Evolutionary conservation across 2,113 vertebrate species (phyloP), one percentile per base, ranked within the genome.

Genomic region (Peucedramus taeniatus): DNA sequence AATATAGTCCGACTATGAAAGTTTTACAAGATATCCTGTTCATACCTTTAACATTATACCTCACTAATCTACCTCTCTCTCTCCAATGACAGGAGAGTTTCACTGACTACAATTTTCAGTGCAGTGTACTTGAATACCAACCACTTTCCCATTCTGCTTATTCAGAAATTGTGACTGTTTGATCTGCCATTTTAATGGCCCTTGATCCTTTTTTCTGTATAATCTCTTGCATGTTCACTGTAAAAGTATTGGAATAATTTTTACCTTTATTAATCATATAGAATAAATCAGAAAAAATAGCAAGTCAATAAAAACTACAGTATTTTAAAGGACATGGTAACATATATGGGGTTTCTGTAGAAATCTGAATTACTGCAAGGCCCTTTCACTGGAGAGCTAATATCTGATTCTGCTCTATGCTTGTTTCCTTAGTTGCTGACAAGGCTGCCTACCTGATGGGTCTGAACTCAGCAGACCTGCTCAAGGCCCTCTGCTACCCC

Each of bases 371-470:
- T 75, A 59, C 26, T 91, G 3, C 11, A 56, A 47, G 30, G 26
- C 28, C 11, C 2, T 7, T 49, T 51, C 49, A 22, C 42, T 44
- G 24, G 17, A 40, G 53, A 80, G 11, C 10, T 60, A 39, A 61
- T 40, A 61, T 23, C 68, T 9, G 2, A 30, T 61, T 11, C 19
- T 65, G 16, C 24, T 77, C 6, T 28, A 3, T 45, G 13, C 26
- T 75, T 86, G 3, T 57, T 66, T 68, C 40, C 37, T 69, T 45
- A 96, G 95, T 96, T 61, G 96, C 96, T 69, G 96, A 96, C 11
- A 96, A 96, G 57, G 96, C 96, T 69, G 96, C 96, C 79, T 96
- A 96, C 49, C 16, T 96, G 53, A 96, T 96, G 96, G 96, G 96
- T 20, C 66, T 96, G 42, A 96, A 96, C 44, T 96, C 96, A 85